A percentile compares a stretch with the other conserved stretches of the same genome.
phyloP scores from a whole-genome alignment of 1,140 invertebrate species.

The Euschistus heros region DNA sequence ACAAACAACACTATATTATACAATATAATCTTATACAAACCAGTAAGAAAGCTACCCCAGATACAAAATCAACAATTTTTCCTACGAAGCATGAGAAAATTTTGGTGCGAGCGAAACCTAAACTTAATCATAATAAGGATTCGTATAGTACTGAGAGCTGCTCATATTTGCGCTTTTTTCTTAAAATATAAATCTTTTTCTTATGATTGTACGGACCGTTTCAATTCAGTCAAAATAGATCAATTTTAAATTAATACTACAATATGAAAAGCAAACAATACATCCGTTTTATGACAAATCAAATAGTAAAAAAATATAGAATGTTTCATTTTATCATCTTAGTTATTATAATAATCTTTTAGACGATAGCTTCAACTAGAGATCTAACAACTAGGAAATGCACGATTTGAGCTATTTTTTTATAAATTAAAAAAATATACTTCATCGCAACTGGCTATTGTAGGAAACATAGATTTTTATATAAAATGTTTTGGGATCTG shows the following conservation, averaged over 20 bases:
- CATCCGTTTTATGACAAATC: neutral
- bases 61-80: no score
- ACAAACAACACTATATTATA: no score
- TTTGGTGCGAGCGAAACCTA: no score
- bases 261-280: neutral
- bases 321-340: neutral
- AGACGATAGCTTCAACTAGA: neutral
- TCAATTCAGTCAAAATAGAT: neutral
- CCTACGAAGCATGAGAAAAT: no score
- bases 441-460: neutral
- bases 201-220: slow-evolving; percentile 9
- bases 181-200: neutral
- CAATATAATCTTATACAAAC: no score
- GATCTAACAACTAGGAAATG: slow-evolving; percentile 1
- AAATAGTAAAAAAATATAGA: neutral
- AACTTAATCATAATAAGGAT: no score
- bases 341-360: no score
- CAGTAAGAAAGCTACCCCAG: no score
- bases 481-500: neutral
- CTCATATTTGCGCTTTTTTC: no score
- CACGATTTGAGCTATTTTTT: slow-evolving; percentile 10
- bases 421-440: slow-evolving; percentile 19
- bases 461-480: slow-evolving; percentile 11
- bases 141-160: no score
- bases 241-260: neutral